Evolutionary conservation across 2,113 vertebrate genomes (phyloP), one percentile per base, ranked within the genome.

Genomic region (Urocynchramus pylzowi): DNA sequence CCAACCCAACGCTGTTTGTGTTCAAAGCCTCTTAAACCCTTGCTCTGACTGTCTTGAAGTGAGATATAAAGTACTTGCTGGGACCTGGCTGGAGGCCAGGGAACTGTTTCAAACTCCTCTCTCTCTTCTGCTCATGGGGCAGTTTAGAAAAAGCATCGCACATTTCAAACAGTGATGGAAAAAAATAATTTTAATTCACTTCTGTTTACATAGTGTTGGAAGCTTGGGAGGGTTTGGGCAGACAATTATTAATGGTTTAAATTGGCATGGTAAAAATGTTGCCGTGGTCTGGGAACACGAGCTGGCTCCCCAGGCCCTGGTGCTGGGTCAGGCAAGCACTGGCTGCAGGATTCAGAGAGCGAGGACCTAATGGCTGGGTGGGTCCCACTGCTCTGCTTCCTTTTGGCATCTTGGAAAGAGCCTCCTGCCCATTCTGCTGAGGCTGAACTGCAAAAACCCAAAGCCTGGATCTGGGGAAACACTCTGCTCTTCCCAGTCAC

Each of bases 1-100:
- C 96, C 31, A 95, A 91, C 73, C 87, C 7, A n/a, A 50, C 0
- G 11, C 69, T 92, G 81, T 91, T 91, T 89, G 87, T 91, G 54
- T 93, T 95, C 90, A 49, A 92, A 94, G 67, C 54, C 70, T 93
- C 95, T 90, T 83, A 88, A 95, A 90, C 79, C 64, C 80, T 93
- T 28, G 49, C 75, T 80, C 71, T 52, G 92, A 71, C 44, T 39
- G 13, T 74, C 87, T 28, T 47, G 82, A 67, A 88, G 89, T 54
- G 92, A 87, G 71, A 80, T 45, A 69, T 41, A 57, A 93, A 93
- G 84, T 60, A 30, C 80, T 96, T 1, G 4, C 68, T 52, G 64
- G 44, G 83, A 15, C 56, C 88, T 93, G 97, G 96, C 75, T 16
- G 16, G 68, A 11, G 35, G 50, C 95, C 96, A 97, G 89, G 83